Evolutionary conservation across 92 coral and sea anemone genomes (phyloP), one percentile per base, ranked within the genome.

Genomic region (Pocillopora grandis): DNA sequence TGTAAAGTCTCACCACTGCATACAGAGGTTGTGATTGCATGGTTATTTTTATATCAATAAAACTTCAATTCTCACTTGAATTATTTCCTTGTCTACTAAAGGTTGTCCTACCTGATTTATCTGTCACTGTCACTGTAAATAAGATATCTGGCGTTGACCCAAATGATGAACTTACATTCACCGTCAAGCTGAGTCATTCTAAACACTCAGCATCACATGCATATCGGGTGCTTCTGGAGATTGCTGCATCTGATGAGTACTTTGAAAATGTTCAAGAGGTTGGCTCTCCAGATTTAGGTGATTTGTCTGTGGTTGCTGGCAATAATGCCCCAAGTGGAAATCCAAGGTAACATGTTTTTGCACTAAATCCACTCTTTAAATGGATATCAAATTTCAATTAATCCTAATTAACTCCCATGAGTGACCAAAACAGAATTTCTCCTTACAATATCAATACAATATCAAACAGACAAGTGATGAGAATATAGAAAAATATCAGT

Each of bases 31-130:
- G 52, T 42, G 52, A 42, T 42, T 42, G 52, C 8, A 42, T 2
- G 0, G 0, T 42, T 42, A 42, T 42, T 42, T 42, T 42, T 3
- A 3, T 42, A 42, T 42, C 4, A 42, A 3, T 3, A 3, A 42
- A 42, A 3, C 52, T 5, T 17, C 77, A 35, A 23, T 19, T 36
- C 35, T 8, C 18, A 21, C 33, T 20, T 16, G 42, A 58, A 14
- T 49, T 10, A 42, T 20, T n/a, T n/a, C 20, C 71, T 64, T 20
- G 27, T 69, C 78, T 76, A 48, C 42, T 68, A 70, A 61, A 96
- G 98, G 74, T 96, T 58, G 88, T 96, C 58, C 94, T 90, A 49
- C 98, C 98, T 15, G 85, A 76, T 70, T 90, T 96, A 56, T 67
- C 77, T 31, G 93, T 82, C n/a, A 72, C 76, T 69, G 83, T 90